Base-by-base conservation (phyloP, 2,888 invertebrate genomes). In the Ferdinandea cuprea region DNA sequence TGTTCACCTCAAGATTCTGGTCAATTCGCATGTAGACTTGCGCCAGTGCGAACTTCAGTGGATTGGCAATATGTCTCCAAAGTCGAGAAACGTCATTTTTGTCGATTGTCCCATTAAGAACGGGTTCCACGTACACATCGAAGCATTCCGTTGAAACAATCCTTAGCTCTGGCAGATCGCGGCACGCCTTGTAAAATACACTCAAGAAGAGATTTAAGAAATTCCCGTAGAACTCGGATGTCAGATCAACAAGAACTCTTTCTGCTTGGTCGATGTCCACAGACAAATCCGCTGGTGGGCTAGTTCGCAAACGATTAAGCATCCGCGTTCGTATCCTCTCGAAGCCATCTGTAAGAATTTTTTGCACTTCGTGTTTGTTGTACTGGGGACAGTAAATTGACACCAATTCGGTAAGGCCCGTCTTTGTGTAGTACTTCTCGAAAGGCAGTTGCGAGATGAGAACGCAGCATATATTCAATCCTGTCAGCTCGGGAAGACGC, bases 151-250 rank as follows among this genome's bases (percentile, higher is more conserved):
- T 92, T n/a, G 96, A 95, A 93, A 97, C 94, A 87, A 96, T 93
- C 85, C 94, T 93, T 65, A 98, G 92, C 91, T 98, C 98, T 21
- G 94, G 94, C 56, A 98, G 90, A 92, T 97, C 97, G 19, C 97
- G 92, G 90, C 97, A 97, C 28, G 95, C 95, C 87, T 95, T 92
- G 88, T 95, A 95, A 91, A 97, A 98, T 37, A 97, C 95, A 86
- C 95, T 95, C 3, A 98, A 91, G 89, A 97, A 95, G 52, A 96
- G 93, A 89, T 94, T 95, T 59, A 97, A 91, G 91, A 97, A 98
- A 91, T 95, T 95, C 52, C 92, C 92, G 90, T 96, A 98, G 87
- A 97, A 93, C 2, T 90, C 90, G 0, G 80, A 61, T 0, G 88
- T 88, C 28, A 86, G 58, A 83, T 93, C 92, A 0, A 86, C 40